These are phyloP conservation scores for Potorous gilbertii DNA, from an alignment of 2,797 vertebrate species.

Conservation along the genomic window DNA sequence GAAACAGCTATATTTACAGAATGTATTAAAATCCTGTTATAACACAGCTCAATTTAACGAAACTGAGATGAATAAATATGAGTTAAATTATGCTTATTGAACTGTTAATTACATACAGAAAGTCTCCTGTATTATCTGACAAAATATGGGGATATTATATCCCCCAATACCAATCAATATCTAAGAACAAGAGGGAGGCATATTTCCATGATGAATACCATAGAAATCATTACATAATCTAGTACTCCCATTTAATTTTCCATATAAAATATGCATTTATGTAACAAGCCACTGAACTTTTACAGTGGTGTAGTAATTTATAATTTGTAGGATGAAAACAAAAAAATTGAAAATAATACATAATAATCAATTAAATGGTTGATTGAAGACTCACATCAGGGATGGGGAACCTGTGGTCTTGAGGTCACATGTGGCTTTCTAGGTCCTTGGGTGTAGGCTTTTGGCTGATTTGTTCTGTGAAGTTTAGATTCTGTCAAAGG, in stretches of 20 bases:
- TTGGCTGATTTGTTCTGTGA: no score
- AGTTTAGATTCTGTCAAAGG: no score
- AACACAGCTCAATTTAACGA: slow-evolving; percentile 31
- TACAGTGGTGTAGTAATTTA: not conserved
- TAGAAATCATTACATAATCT: slow-evolving; percentile 36
- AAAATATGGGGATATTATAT: slow-evolving; percentile 30
- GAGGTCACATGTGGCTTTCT: no score
- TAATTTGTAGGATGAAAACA: slow-evolving; percentile 9
- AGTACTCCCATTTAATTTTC: not conserved
- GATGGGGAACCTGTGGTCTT: no score
- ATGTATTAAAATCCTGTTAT: slow-evolving; percentile 15
- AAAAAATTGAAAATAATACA: slow-evolving; percentile 27
- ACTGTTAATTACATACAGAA: slow-evolving; percentile 17
- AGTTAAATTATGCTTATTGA: slow-evolving; percentile 46
- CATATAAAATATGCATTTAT: slow-evolving; percentile 33
- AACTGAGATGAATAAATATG: slow-evolving; percentile 25
- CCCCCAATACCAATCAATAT: not conserved
- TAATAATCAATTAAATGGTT: not conserved
- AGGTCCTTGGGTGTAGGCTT: no score
- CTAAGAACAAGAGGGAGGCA: not conserved
- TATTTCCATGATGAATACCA: slow-evolving; percentile 18
- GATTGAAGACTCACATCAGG: slow-evolving; percentile 29
- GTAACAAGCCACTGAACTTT: not conserved
- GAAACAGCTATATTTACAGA: slow-evolving; percentile 28
- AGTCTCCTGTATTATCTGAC: slow-evolving; percentile 18